These are phyloP conservation scores for Eufriesea mexicana DNA, from an alignment of 1,140 invertebrate species.

Conservation along the genomic window DNA sequence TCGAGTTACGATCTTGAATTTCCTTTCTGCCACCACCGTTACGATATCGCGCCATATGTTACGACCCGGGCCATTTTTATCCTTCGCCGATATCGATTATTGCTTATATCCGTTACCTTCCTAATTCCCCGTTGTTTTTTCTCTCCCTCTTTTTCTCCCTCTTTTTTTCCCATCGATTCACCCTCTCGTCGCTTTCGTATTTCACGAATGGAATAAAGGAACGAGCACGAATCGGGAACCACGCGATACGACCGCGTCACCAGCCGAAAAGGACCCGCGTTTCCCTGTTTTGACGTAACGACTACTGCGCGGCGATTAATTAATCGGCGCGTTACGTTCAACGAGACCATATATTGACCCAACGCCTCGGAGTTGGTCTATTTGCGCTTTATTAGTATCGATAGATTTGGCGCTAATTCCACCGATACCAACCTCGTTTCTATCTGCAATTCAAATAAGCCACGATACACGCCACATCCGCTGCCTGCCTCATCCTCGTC, in stretches of 20 bases:
- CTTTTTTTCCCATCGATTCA: slow-evolving; percentile 4
- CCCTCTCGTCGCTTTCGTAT: background rate
- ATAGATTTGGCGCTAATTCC: slow-evolving; percentile 15
- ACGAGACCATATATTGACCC: too few relatives aligned
- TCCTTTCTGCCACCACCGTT: slow-evolving; percentile 13
- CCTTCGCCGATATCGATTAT: slow-evolving; percentile 47
- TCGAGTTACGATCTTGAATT: slow-evolving; percentile 52
- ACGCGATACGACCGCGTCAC: background rate
- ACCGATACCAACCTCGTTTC: slow-evolving; percentile 1
- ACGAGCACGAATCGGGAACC: background rate
- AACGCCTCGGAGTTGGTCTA: background rate
- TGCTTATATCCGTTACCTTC: slow-evolving; percentile 1
- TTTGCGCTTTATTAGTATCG: slow-evolving; percentile 10
- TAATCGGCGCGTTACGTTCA: background rate
- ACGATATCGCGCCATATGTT: slow-evolving; percentile 46
- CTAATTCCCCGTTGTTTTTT: slow-evolving; percentile 8
- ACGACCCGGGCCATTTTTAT: slow-evolving; percentile 36
- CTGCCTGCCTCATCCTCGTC: background rate
- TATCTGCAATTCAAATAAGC: slow-evolving; percentile 9
- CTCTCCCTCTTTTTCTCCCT: background rate
- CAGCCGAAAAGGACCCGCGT: background rate
- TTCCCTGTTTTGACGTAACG: background rate
- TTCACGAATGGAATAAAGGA: background rate
- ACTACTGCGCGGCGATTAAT: background rate
- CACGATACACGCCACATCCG: background rate